Conservation (phyloP, 2,797 vertebrate species). For the Sebastolobus altivelis region DNA sequence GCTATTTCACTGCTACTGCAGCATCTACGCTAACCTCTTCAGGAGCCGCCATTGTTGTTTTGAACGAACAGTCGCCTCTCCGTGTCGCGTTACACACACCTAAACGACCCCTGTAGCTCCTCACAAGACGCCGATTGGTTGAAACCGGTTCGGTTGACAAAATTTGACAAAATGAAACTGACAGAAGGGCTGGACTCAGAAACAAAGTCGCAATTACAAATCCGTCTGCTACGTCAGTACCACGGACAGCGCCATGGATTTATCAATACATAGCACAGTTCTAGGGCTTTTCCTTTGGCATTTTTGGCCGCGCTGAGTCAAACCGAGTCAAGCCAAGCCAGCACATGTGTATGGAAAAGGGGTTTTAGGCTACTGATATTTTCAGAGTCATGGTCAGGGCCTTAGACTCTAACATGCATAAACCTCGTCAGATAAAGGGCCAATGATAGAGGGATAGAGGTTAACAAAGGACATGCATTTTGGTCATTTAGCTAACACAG, state of each 20-base stretch:
- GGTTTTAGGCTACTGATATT: background rate
- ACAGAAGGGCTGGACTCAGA: no score
- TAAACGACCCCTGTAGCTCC: no score
- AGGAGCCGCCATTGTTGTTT: no score
- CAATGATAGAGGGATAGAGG: background rate
- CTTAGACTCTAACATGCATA: no score
- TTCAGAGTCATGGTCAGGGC: background rate
- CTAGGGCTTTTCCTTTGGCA: no score
- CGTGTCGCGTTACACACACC: no score
- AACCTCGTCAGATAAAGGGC: background rate
- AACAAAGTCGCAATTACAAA: no score
- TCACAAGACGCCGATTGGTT: fast-evolving
- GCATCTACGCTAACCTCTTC: no score
- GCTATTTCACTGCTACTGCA: no score
- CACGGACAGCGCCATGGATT: background rate
- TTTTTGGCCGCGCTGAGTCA: background rate
- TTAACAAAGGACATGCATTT: background rate
- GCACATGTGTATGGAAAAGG: background rate
- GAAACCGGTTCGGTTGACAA: no score
- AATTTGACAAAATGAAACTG: no score
- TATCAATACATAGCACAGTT: background rate
- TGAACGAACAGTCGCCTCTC: no score
- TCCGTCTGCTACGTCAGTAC: background rate
- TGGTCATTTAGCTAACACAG: background rate
- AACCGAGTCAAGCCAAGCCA: background rate